Percentiles rank a stretch among this genome's conserved stretches.
Conservation (phyloP, 2,797 vertebrate genomes). For the Cossypha niveicapilla region DNA sequence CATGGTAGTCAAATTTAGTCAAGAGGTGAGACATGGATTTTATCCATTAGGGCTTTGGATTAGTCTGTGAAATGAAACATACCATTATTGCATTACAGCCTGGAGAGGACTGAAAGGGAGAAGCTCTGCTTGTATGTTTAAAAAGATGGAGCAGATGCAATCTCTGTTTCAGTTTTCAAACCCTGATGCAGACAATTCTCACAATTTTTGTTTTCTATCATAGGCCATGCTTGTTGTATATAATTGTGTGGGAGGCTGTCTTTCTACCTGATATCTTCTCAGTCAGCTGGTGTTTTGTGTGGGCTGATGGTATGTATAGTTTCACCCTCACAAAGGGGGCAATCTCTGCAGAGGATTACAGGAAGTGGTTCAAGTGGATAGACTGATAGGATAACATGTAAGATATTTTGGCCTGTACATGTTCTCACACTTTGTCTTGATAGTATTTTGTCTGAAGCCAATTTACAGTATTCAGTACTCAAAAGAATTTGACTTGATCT, state of each 20-base stretch:
- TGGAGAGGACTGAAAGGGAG: not conserved
- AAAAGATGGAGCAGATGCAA: not conserved
- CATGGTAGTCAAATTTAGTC: not conserved
- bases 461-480: not conserved
- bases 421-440: not conserved
- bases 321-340: not conserved
- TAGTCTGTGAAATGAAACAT: not conserved
- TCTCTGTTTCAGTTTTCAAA: not conserved
- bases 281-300: not conserved
- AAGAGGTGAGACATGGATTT: not conserved
- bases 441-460: not conserved
- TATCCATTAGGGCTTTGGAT: not conserved
- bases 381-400: too few relatives aligned
- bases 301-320: not conserved
- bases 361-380: not conserved
- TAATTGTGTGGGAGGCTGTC: not conserved
- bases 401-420: not conserved
- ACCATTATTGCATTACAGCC: not conserved
- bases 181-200: not conserved
- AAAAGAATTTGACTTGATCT: not conserved
- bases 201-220: not conserved
- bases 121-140: not conserved
- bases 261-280: not conserved
- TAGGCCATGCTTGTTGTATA: accelerated
- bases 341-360: not conserved